A percentile compares a stretch with the other conserved stretches of the same genome.
These are phyloP conservation scores for Laupala kohalensis DNA, from an alignment of 1,140 invertebrate species.

Conservation along the genomic window DNA sequence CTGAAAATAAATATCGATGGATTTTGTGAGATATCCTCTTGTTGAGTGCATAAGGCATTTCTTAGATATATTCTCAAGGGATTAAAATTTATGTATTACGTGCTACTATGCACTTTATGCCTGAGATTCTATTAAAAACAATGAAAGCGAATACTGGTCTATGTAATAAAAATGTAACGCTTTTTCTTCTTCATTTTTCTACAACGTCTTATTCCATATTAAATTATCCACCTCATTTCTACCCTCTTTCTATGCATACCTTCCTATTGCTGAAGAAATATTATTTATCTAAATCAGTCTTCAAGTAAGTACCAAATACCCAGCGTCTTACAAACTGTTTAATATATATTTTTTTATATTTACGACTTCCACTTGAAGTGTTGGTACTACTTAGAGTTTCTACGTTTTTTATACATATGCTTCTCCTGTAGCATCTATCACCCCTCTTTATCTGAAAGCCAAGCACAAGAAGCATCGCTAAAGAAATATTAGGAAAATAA, in stretches of 20 bases:
- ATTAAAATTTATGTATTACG: too few species aligned
- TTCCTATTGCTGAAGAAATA: not conserved
- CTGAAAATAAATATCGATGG: too few species aligned
- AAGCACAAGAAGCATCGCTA: not conserved
- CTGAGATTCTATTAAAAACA: too few species aligned
- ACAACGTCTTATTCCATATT: not conserved
- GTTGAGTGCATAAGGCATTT: too few species aligned
- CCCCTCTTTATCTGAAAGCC: not conserved
- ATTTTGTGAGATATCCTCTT: too few species aligned
- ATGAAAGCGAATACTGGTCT: too few species aligned
- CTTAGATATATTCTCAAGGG: too few species aligned
- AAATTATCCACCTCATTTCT: not conserved
- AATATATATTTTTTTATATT: not conserved
- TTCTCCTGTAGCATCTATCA: not conserved
- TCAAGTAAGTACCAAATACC: not conserved
- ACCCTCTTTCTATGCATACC: not conserved
- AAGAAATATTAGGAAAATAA: not conserved
- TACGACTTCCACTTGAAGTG: not conserved
- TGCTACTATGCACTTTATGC: too few species aligned
- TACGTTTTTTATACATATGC: not conserved
- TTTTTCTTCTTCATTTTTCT: not conserved
- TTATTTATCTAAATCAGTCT: not conserved
- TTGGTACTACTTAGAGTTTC: not conserved
- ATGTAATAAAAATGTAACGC: too few species aligned
- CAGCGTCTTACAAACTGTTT: not conserved